Evolutionary conservation across 2,888 invertebrate genomes (phyloP).

Genomic region (Balanococcus diminutus): DNA sequence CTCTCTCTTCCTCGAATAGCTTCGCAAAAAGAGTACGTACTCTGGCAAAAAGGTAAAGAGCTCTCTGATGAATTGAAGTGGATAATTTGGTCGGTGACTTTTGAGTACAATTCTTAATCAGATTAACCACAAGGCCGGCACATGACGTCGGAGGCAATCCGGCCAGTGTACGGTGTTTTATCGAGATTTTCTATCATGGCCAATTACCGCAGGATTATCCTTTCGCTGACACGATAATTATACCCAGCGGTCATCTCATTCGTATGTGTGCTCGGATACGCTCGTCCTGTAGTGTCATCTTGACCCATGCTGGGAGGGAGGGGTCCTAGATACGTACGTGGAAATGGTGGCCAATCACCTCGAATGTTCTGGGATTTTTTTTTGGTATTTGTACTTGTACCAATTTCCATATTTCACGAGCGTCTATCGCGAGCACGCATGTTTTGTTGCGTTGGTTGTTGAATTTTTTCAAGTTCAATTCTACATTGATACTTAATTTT

Average conservation of each 20-base stretch:
- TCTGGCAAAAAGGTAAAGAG: slow-evolving; percentile 1
- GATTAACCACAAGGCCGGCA: not conserved
- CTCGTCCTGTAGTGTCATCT: not conserved
- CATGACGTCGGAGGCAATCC: not conserved
- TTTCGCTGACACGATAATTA: slow-evolving; percentile 1
- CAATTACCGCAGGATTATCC: slow-evolving; percentile 29
- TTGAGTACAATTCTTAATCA: slow-evolving; percentile 21
- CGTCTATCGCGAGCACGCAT: too few species aligned
- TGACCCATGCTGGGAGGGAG: not conserved
- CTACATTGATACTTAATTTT: too few species aligned
- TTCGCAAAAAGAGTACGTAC: not conserved
- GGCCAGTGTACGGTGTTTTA: not conserved
- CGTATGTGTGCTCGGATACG: not conserved
- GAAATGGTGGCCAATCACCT: too few species aligned
- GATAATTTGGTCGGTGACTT: slow-evolving; percentile 11
- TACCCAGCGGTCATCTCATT: not conserved
- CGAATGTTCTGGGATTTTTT: too few species aligned
- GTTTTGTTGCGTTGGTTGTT: too few species aligned
- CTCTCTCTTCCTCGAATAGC: not conserved
- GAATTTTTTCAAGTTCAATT: too few species aligned
- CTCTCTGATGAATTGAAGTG: slow-evolving; percentile 32
- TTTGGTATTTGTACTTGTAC: too few species aligned
- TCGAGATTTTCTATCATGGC: slow-evolving; percentile 20
- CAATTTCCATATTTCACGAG: too few species aligned
- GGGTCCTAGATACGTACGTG: not conserved